A percentile compares a stretch with the other conserved stretches of the same genome.
phyloP scores from a whole-genome alignment of 2,113 vertebrate genomes.

The Lophius piscatorius region DNA sequence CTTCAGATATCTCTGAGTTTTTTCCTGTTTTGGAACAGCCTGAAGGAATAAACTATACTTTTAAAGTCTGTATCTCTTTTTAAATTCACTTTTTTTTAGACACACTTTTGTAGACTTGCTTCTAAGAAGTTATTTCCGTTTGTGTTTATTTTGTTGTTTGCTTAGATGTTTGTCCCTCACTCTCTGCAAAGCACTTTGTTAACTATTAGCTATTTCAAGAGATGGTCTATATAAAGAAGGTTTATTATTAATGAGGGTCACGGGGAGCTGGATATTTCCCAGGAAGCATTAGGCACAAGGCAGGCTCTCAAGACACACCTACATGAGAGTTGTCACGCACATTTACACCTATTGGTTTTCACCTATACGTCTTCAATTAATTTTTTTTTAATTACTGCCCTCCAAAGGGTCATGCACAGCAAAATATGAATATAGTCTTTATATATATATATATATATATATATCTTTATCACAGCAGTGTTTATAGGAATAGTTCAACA shows the following conservation, averaged over 20 bases:
- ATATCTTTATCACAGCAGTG: not conserved
- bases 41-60: not conserved
- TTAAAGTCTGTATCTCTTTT: constrained; percentile 13
- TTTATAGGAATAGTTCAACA: not conserved
- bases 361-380: too few relatives aligned
- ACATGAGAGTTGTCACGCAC: constrained; percentile 15
- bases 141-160: constrained; percentile 30
- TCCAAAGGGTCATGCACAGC: too few relatives aligned
- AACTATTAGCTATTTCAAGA: constrained; percentile 62
- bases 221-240: constrained; percentile 64
- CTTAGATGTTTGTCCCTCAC: constrained; percentile 42
- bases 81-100: constrained; percentile 4
- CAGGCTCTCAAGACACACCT: constrained; percentile 35
- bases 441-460: too few relatives aligned
- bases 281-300: constrained; percentile 54
- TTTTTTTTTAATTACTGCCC: too few relatives aligned
- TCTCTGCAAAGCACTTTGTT: constrained; percentile 50
- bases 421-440: too few relatives aligned
- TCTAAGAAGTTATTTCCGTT: constrained; percentile 15
- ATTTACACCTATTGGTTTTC: constrained; percentile 24
- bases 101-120: constrained; percentile 11
- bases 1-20: not conserved
- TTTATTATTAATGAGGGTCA: constrained; percentile 70
- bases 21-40: constrained; percentile 5
- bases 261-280: constrained; percentile 54